These are phyloP conservation scores for Lagopus muta DNA, from an alignment of 2,113 vertebrate genomes.

Conservation along the genomic window DNA sequence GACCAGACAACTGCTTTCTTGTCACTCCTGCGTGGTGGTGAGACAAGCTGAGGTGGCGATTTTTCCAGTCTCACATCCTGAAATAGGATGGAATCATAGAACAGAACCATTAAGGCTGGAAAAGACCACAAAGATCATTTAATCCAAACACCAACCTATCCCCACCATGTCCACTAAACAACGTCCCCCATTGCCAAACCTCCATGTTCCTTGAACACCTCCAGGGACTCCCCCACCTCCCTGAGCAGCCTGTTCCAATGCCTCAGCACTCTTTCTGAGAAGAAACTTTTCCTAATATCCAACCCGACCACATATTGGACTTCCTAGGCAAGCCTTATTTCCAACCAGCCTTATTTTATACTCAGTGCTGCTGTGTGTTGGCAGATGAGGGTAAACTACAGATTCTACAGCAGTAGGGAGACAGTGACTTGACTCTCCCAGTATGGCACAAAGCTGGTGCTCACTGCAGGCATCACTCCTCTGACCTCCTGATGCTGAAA, in stretches of 20 bases:
- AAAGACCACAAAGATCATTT: no score
- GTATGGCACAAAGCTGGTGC: rapidly evolving
- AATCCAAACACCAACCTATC: no score
- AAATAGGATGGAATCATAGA: rapidly evolving
- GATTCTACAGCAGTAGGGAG: rapidly evolving
- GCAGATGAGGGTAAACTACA: rapidly evolving
- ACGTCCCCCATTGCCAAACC: no score
- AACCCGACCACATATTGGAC: no score
- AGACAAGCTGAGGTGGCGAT: rapidly evolving
- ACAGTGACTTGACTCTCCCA: rapidly evolving
- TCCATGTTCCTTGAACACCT: no score
- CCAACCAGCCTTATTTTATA: rapidly evolving
- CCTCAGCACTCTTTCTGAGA: no score
- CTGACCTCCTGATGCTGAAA: rapidly evolving
- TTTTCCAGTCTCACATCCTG: rapidly evolving
- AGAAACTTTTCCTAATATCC: no score
- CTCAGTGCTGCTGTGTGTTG: rapidly evolving
- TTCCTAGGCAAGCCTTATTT: no score
- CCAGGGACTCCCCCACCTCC: no score
- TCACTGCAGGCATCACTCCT: neutral
- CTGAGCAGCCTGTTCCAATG: no score
- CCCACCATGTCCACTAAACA: no score
- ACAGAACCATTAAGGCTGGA: no score
- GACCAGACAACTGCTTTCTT: neutral
- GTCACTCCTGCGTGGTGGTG: rapidly evolving